Base-by-base conservation (phyloP, 1,140 invertebrate species). In the Lysiphlebus fabarum region DNA sequence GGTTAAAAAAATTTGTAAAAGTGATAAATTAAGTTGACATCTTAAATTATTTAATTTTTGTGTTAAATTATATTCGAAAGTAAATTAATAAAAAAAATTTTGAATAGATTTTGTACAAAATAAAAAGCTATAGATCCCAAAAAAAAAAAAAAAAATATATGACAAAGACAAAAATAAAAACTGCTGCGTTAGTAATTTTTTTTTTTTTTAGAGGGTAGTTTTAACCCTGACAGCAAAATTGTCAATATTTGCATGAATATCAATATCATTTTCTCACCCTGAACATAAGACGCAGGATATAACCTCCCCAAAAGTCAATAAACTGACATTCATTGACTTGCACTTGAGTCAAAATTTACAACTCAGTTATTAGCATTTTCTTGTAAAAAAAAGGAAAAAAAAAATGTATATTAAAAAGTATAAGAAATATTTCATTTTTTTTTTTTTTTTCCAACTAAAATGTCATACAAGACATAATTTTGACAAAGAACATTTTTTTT, bases 241-340 rank as follows among this genome's bases (percentile, higher is more conserved):
- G 34, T 12, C 33, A 37, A 51, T 51, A 51, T 51, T 51, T 51
- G 36, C 49, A 33, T 10, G 49, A 51, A 36, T 51, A 51, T 51
- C 49, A 51, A 51, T 51, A 51, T 51, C 49, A 33, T 36, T 51
- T n/a, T 36, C 10, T 51, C 34, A 37, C 17, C 17, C 17, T 26
- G 11, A 33, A 51, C 49, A 51, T 51, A 51, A 51, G 38, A 14
- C 49, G 49, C 38, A 51, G 33, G 49, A 51, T 51, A 51, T 51
- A 38, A 51, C 49, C 17, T 26, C 17, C 4, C 17, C 17, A 1
- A 1, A 26, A 26, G 17, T 26, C 17, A 26, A 26, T 26, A 26
- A 26, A 26, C 17, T 4, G 17, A 26, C 17, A 26, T 26, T 26
- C 17, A 26, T 26, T 26, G 17, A 26, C 17, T 26, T 26, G 17